phyloP scores from a whole-genome alignment of 2,888 invertebrate genomes.

The Sicus ferrugineus region DNA sequence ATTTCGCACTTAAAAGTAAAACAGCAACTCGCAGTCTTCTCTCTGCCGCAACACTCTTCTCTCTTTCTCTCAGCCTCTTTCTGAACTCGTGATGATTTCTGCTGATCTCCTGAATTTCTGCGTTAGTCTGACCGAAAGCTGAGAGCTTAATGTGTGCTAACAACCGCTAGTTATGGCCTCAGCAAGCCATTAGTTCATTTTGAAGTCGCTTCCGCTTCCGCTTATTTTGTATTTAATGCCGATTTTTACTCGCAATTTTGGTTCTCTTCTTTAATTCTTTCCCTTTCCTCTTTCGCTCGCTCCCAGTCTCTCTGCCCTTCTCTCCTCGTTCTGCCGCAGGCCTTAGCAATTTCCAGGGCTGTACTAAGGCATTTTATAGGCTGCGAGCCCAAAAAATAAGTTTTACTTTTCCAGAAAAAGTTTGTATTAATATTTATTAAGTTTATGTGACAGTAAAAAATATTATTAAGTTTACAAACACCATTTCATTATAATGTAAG shows the following conservation, averaged over 20 bases:
- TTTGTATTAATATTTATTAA: too few relatives aligned
- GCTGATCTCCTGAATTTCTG: background rate
- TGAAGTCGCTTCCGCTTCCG: slow-evolving; percentile 16
- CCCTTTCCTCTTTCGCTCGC: background rate
- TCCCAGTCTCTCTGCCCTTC: background rate
- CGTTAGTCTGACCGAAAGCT: background rate
- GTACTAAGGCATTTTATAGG: too few relatives aligned
- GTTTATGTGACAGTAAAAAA: too few relatives aligned
- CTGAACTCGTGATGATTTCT: background rate
- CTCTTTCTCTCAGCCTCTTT: background rate
- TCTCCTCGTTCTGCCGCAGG: background rate
- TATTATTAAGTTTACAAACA: too few relatives aligned
- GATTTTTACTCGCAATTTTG: slow-evolving; percentile 1
- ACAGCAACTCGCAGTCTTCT: too few relatives aligned
- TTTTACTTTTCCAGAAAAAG: too few relatives aligned
- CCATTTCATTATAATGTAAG: too few relatives aligned
- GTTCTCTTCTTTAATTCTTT: background rate
- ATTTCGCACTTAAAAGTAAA: too few relatives aligned
- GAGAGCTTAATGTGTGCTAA: background rate
- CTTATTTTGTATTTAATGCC: slow-evolving; percentile 26
- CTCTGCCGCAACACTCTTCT: too few relatives aligned
- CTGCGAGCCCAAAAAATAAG: too few relatives aligned
- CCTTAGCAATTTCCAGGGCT: background rate
- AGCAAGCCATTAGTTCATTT: slow-evolving; percentile 16
- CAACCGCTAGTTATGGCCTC: background rate